These are phyloP conservation scores for Arion vulgaris DNA, from an alignment of 1,140 invertebrate genomes.

Conservation along the genomic window DNA sequence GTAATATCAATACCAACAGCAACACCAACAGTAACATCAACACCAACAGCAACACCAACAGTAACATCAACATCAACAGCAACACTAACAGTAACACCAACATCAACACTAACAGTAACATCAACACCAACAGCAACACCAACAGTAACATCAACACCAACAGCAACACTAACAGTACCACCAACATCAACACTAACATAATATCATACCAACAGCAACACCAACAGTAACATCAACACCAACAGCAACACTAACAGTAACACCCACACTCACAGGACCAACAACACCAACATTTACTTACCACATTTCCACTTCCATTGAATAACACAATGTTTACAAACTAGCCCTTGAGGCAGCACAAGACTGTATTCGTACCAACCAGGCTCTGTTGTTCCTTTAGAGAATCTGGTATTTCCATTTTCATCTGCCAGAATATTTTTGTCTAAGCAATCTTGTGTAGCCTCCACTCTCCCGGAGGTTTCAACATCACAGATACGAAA, in stretches of 20 bases:
- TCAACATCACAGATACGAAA: neutral
- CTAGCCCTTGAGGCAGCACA: neutral
- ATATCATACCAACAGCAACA: neutral
- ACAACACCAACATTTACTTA: neutral
- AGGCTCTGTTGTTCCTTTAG: neutral
- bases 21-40: too few species aligned
- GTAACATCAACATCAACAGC: neutral
- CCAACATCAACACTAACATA: neutral
- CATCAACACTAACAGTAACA: neutral
- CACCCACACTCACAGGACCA: too few species aligned
- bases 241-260: neutral
- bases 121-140: neutral
- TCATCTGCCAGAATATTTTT: conserved; percentile 1
- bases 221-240: neutral
- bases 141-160: neutral
- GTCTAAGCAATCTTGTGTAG: conserved; percentile 23
- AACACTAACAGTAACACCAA: neutral
- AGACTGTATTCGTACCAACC: neutral
- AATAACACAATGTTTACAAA: conserved; percentile 9
- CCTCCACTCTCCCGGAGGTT: neutral
- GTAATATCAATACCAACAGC: neutral
- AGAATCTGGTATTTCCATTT: neutral
- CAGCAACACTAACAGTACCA: neutral
- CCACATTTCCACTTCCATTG: conserved; percentile 32
- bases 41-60: neutral